These are phyloP conservation scores for Oryctolagus cuniculus DNA, from an alignment of 2,113 vertebrate species.

Conservation along the genomic window mOryCun1.1 NC_091433.1:153582501-153583000, in stretches of 20 bases:
- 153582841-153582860: slow-evolving; percentile 42
- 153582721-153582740: background rate
- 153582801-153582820: background rate
- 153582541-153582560: background rate
- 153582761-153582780: background rate
- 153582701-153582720: background rate
- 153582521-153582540: background rate
- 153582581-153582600: background rate
- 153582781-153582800: too few species aligned
- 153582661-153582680: background rate
- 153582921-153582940: slow-evolving; percentile 77
- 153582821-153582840: slow-evolving; percentile 31
- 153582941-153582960: slow-evolving; percentile 70
- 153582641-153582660: background rate
- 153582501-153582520: background rate
- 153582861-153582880: slow-evolving; percentile 59
- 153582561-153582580: background rate
- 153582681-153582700: background rate
- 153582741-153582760: background rate
- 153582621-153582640: background rate
- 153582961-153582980: slow-evolving; percentile 13
- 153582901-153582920: slow-evolving; percentile 74
- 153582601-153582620: background rate
- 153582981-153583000: slow-evolving; percentile 75
- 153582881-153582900: slow-evolving; percentile 6